These are phyloP conservation scores for Heliconius ethilla DNA, from an alignment of 2,888 invertebrate species.

Conservation along the genomic window DNA sequence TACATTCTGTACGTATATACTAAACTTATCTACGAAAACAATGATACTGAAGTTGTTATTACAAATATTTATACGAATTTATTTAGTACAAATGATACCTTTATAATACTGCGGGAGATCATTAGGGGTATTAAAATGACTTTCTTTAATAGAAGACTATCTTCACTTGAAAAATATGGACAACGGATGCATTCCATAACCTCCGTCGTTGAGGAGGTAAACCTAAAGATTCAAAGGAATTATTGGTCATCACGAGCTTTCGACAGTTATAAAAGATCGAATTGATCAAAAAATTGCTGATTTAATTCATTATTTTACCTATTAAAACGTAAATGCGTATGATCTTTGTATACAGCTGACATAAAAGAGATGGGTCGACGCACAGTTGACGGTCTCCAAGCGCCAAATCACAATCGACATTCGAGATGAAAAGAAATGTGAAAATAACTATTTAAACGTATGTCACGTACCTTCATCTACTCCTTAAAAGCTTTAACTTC, in stretches of 20 bases:
- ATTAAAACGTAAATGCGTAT: slow-evolving; percentile 74
- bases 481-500: slow-evolving; percentile 79
- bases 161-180: slow-evolving; percentile 72
- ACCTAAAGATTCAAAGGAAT: slow-evolving; percentile 69
- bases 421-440: slow-evolving; percentile 44
- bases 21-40: slow-evolving; percentile 66
- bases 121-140: slow-evolving; percentile 72
- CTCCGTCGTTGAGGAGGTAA: slow-evolving; percentile 71
- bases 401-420: slow-evolving; percentile 64
- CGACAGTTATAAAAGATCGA: slow-evolving; percentile 51
- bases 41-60: slow-evolving; percentile 65
- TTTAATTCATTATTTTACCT: slow-evolving; percentile 75
- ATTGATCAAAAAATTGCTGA: slow-evolving; percentile 58
- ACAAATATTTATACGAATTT: slow-evolving; percentile 54
- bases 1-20: slow-evolving; percentile 53
- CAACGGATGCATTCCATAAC: slow-evolving; percentile 76
- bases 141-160: slow-evolving; percentile 66
- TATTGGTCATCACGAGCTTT: slow-evolving; percentile 53
- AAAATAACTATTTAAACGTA: slow-evolving; percentile 51
- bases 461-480: slow-evolving; percentile 84
- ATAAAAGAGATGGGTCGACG: slow-evolving; percentile 75
- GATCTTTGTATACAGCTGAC: slow-evolving; percentile 81
- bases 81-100: slow-evolving; percentile 62
- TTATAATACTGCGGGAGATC: slow-evolving; percentile 69
- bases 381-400: slow-evolving; percentile 65